phyloP scores from a whole-genome alignment of 2,888 invertebrate genomes.

The Brassicogethes aeneus region DNA sequence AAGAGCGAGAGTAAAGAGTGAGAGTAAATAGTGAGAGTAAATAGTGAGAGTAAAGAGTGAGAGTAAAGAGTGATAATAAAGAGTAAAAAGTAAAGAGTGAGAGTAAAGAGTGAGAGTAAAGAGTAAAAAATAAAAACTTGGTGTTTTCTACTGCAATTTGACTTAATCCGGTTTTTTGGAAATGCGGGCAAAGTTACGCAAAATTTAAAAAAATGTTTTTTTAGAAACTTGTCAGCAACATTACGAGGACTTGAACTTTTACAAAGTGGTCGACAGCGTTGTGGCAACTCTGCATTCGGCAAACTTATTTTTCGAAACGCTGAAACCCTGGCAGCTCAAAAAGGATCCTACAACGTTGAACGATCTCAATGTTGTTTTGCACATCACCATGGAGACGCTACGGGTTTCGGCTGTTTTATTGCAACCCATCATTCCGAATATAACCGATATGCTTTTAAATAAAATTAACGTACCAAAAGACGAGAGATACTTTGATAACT shows the following conservation, averaged over 20 bases:
- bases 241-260: conserved; percentile 70
- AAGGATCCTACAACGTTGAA: conserved; percentile 49
- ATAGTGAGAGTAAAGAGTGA: too few species aligned
- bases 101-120: too few species aligned
- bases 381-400: conserved; percentile 76
- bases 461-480: conserved; percentile 48
- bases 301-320: conserved; percentile 79
- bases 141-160: too few species aligned
- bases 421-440: conserved; percentile 76
- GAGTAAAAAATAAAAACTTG: too few species aligned
- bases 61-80: too few species aligned
- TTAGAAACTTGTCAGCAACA: conserved; percentile 55
- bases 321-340: conserved; percentile 82
- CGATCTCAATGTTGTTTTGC: conserved; percentile 64
- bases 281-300: conserved; percentile 66
- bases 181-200: too few species aligned
- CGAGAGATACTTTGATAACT: conserved; percentile 45
- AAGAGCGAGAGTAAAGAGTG: too few species aligned
- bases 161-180: too few species aligned
- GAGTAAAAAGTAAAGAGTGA: too few species aligned
- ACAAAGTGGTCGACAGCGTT: conserved; percentile 71
- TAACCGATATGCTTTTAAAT: conserved; percentile 59
- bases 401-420: conserved; percentile 72
- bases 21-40: too few species aligned
- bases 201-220: conserved; percentile 7